Evolutionary conservation across 2,113 vertebrate genomes (phyloP).

Genomic region (Pelvicachromis taeniatus): DNA sequence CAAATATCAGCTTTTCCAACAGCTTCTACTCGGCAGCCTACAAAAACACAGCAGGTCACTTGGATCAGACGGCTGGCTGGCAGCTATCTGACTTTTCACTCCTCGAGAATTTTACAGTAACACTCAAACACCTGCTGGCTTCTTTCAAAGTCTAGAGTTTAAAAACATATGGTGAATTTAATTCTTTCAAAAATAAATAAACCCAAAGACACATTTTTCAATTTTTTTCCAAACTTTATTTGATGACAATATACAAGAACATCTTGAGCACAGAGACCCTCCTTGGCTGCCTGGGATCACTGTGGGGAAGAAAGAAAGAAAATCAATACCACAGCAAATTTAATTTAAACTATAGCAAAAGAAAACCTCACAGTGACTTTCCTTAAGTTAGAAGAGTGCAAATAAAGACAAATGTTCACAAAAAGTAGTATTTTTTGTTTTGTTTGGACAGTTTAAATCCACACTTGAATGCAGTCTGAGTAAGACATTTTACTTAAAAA

Average conservation of each 20-base stretch:
- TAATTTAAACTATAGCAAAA: not conserved
- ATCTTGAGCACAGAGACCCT: slow-evolving; percentile 67
- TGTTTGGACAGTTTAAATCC: not conserved
- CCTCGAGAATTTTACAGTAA: not conserved
- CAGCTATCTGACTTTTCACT: not conserved
- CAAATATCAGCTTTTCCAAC: not conserved
- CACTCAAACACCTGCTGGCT: not conserved
- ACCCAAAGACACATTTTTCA: not conserved
- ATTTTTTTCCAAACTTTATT: slow-evolving; percentile 74
- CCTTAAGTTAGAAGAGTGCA: not conserved
- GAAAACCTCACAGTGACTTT: not conserved
- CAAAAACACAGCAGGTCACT: not conserved
- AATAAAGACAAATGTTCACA: not conserved
- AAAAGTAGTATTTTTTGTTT: not conserved
- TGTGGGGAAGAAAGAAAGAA: slow-evolving; percentile 36
- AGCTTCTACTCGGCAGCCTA: not conserved
- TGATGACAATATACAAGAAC: slow-evolving; percentile 76
- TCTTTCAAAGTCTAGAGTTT: not conserved
- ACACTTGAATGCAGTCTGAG: not conserved
- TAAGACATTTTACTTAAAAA: not conserved
- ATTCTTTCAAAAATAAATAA: not conserved
- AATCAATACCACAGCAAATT: not conserved
- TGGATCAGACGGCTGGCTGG: not conserved
- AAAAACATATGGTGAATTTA: not conserved
- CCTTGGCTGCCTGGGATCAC: slow-evolving; percentile 65